Base-by-base conservation (phyloP, 2,113 vertebrate species). In the Lamprologus tigripictilis region DNA sequence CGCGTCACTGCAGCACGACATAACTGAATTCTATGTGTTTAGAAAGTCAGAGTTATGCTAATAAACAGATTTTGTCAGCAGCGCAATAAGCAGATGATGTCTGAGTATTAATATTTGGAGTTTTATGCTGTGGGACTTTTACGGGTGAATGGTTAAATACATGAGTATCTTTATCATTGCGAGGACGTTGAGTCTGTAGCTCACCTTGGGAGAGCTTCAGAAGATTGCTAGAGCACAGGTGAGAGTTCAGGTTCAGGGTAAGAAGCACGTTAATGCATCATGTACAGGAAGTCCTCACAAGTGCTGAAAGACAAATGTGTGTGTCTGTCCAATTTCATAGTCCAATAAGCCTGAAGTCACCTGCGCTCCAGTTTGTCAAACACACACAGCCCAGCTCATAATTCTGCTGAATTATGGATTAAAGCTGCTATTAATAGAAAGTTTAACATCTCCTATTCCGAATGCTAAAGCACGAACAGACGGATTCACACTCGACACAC, bases 391-490 rank as follows among this genome's bases (percentile, higher is more conserved):
- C 37, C 80, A n/a, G 55, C 80, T 58, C 73, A 78, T 80, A 37
- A 37, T 16, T 55, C 19, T 66, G 33, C 40, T 86, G 71, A 89
- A 89, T 80, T 89, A 89, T 89, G 81, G 81, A 89, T 86, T 80
- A 71, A 55, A 86, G 71, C 14, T 6, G 66, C 88, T 86, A 89
- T 86, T 80, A 57, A 47, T 86, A 86, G 80, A 82, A 86, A 83
- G 84, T 78, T 76, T 78, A 37, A 85, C 63, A 78, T 53, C 51
- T 85, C 23, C 58, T 57, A 26, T 11, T 37, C 66, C 26, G 7
- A 78, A 78, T 8, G 45, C 73, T 78, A 51, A 51, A 78, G 73
- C 73, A 51, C 17, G 2, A 33, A 78, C 73, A 78, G 45, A 78
- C 2, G 26, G 16, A 19, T 49, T 78, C 42, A 19, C 42, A 5